phyloP scores from a whole-genome alignment of 2,797 vertebrate species.

The Alfaro cultratus region DNA sequence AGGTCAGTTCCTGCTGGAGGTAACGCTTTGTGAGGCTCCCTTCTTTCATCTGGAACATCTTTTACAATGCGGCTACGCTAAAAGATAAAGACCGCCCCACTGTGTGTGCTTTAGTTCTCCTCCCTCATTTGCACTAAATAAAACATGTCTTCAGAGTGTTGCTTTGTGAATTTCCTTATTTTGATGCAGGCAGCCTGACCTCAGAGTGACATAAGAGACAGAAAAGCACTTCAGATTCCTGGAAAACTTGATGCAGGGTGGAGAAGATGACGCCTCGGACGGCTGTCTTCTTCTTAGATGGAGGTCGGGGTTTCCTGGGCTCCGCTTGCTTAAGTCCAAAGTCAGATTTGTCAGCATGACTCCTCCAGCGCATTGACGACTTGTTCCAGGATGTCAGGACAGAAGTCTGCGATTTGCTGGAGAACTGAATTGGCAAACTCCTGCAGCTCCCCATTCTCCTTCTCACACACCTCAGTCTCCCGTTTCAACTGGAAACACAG shows the following conservation, averaged over 20 bases:
- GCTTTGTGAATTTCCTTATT: constrained; percentile 27
- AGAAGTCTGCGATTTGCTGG: constrained; percentile 95
- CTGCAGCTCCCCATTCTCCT: constrained; percentile 90
- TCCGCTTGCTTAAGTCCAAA: constrained; percentile 32
- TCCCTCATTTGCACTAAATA: constrained; percentile 1
- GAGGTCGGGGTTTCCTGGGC: constrained; percentile 30
- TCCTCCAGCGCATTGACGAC: constrained; percentile 95
- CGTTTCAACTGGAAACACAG: constrained; percentile 79
- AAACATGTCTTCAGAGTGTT: constrained; percentile 15
- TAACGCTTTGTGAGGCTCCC: constrained; percentile 30
- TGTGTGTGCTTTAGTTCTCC: constrained; percentile 1
- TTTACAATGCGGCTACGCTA: constrained; percentile 7
- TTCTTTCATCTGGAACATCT: constrained; percentile 29
- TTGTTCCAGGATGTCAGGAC: constrained; percentile 96
- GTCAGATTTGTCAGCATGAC: constrained; percentile 85
- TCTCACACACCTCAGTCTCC: constrained; percentile 90
- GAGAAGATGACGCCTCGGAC: constrained; percentile 24
- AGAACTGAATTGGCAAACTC: constrained; percentile 93
- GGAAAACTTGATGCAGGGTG: constrained; percentile 33
- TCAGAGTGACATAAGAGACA: constrained; percentile 35
- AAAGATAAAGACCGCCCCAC: neutral
- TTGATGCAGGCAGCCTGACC: constrained; percentile 17
- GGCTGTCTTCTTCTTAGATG: constrained; percentile 20
- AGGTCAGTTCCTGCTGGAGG: constrained; percentile 36
- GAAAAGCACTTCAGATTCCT: constrained; percentile 54